Evolutionary conservation across 1,140 invertebrate genomes (phyloP).

Genomic region (Myzus persicae): DNA sequence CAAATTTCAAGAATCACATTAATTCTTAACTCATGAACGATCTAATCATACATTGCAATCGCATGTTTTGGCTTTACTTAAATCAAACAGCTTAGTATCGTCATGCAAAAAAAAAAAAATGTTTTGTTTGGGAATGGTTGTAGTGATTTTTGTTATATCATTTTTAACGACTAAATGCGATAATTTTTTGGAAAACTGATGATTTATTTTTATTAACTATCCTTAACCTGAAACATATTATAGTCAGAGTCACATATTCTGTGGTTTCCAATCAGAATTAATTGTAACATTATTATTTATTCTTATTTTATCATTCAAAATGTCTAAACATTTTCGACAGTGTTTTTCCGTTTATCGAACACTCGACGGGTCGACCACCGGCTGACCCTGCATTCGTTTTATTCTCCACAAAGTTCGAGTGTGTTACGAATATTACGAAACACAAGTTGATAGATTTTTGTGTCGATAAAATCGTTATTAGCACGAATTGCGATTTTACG

Average conservation of each 20-base stretch:
- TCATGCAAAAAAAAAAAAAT: neutral
- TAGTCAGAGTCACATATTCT: too few relatives aligned
- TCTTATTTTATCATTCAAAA: neutral
- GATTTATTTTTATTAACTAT: neutral
- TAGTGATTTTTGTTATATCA: neutral
- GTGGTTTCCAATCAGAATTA: too few relatives aligned
- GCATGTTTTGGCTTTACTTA: too few relatives aligned
- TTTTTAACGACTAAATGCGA: neutral
- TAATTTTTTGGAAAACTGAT: neutral
- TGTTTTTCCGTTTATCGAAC: neutral
- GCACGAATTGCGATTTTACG: neutral
- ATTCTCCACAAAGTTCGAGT: neutral
- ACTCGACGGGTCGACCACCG: neutral
- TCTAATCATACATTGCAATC: neutral
- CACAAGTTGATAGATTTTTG: neutral
- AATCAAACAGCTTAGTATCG: neutral
- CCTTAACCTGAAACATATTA: too few relatives aligned
- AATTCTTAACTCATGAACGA: neutral
- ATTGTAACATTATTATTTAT: neutral
- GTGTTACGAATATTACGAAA: too few relatives aligned
- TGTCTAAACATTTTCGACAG: neutral
- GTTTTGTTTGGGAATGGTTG: too few relatives aligned
- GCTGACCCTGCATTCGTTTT: neutral
- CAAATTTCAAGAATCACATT: neutral
- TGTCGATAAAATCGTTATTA: neutral